Evolutionary conservation across 2,888 invertebrate species (phyloP).

Genomic region (Melitaea athalia): DNA sequence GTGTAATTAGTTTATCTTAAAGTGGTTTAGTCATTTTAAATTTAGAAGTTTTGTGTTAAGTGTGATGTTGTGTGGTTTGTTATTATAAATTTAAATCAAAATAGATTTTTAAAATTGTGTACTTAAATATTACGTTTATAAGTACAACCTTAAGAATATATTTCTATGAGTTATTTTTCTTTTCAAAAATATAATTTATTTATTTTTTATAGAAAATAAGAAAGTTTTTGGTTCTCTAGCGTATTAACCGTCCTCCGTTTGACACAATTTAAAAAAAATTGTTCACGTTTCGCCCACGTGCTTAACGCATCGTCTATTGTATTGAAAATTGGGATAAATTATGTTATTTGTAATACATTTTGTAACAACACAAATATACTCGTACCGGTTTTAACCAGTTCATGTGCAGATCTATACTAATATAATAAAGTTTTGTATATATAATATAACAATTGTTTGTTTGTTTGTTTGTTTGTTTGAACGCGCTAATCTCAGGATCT

Average conservation of each 20-base stretch:
- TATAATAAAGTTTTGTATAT: too few species aligned
- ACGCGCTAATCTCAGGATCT: too few species aligned
- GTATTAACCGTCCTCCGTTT: conserved; percentile 17
- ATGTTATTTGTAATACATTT: conserved; percentile 35
- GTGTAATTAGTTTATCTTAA: too few species aligned
- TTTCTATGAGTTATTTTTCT: neutral
- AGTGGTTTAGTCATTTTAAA: too few species aligned
- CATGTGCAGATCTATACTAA: neutral
- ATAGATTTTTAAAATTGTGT: too few species aligned
- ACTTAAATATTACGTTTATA: too few species aligned
- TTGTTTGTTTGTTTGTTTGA: too few species aligned
- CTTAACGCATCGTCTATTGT: conserved; percentile 29
- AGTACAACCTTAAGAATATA: too few species aligned
- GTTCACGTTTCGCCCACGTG: conserved; percentile 39
- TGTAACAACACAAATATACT: neutral
- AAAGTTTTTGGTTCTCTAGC: conserved; percentile 3
- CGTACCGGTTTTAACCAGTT: neutral
- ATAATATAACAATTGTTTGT: too few species aligned
- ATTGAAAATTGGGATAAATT: conserved; percentile 39
- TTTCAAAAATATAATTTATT: neutral
- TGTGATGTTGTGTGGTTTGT: too few species aligned
- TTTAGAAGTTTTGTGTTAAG: too few species aligned
- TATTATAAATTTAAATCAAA: too few species aligned
- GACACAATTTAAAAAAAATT: conserved; percentile 33
- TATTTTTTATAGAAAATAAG: neutral